Evolutionary conservation across 2,888 invertebrate species (phyloP), one percentile per base, ranked within the genome.

Genomic region (Acanthoscelides obtectus): DNA sequence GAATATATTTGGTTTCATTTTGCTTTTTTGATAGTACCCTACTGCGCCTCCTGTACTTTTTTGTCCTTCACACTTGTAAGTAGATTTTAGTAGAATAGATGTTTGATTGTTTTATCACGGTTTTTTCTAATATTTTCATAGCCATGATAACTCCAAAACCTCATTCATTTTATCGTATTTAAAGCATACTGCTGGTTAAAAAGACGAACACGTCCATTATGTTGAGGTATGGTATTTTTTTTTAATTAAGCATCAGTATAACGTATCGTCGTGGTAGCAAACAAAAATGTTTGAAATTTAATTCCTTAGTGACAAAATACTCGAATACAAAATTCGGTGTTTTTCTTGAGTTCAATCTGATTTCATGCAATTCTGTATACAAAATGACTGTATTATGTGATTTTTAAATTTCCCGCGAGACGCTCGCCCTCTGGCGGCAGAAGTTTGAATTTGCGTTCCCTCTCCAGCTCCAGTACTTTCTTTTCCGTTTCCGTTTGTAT

Each of bases 21-120:
- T 71, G 68, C 68, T 68, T 63, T 25, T 70, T 71, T 67, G 45
- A 45, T 45, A 45, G 69, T 71, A 69, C 71, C 71, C 20, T 45
- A 67, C 66, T 66, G 70, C 22, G 45, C 72, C 70, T 69, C 45
- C 12, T 45, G 45, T 45, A 45, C 45, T 25, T 25, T n/a, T 25
- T 25, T 25, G 25, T 25, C 3, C 25, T 12, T 12, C 45, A 12
- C 45, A 45, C 21, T 68, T 73, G 71, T 73, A 73, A 71, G 71
- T 72, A 71, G 69, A 63, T 71, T 70, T 71, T 72, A 45, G 64
- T 71, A 71, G 69, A 64, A 22, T 68, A 69, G 68, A 65, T 45
- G 22, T 71, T 73, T 72, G 69, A 67, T 69, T 72, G n/a, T 68
- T 69, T 27, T 17, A 27, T 64, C 64, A 22, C 68, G n/a, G 64